A percentile compares a stretch with the other conserved stretches of the same genome.
These are phyloP conservation scores for Hippocampus guttulatus DNA, from an alignment of 2,113 vertebrate genomes.

Conservation along the genomic window DNA sequence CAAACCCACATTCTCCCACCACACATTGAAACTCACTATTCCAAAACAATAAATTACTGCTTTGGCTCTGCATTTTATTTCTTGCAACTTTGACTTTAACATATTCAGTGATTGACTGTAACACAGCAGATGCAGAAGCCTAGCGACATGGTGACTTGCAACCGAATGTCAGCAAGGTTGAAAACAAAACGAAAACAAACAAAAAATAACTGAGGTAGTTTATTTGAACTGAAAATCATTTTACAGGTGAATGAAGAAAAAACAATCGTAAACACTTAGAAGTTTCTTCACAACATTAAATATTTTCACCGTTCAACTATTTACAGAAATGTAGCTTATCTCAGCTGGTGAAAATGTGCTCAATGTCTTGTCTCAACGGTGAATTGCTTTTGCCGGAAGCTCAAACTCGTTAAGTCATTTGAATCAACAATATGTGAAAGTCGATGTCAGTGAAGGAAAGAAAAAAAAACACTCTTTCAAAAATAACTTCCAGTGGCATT, in stretches of 20 bases:
- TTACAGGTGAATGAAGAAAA: not conserved
- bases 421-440: too few relatives aligned
- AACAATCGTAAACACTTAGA: not conserved
- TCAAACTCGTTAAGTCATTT: too few relatives aligned
- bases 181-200: not conserved
- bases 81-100: not conserved
- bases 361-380: not conserved
- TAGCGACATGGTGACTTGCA: not conserved
- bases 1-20: too few relatives aligned
- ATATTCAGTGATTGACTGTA: not conserved
- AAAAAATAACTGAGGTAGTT: constrained; percentile 5
- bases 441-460: too few relatives aligned
- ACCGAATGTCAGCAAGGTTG: not conserved
- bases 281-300: not conserved
- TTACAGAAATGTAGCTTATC: not conserved
- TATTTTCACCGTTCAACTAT: not conserved
- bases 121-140: not conserved
- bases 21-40: too few relatives aligned
- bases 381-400: too few relatives aligned
- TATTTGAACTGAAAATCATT: not conserved
- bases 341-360: not conserved
- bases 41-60: not conserved
- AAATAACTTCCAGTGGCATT: too few relatives aligned
- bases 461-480: too few relatives aligned
- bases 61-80: not conserved